phyloP scores from a whole-genome alignment of 2,888 invertebrate species.

The Drosophila sordidula region DNA sequence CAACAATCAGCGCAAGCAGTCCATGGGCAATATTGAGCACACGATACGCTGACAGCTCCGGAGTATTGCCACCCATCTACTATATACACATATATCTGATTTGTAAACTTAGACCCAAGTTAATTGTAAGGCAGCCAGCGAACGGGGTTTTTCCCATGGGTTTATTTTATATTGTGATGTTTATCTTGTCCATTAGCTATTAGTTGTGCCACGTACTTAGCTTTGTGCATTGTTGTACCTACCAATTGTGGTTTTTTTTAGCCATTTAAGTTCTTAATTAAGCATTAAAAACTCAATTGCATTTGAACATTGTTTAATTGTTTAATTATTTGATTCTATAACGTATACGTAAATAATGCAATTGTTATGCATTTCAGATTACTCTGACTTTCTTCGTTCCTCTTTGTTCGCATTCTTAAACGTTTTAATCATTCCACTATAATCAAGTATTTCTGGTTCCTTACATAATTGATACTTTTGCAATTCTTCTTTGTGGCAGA shows the following conservation, averaged over 20 bases:
- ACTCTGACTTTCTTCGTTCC: background rate
- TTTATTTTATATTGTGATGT: slow-evolving; percentile 56
- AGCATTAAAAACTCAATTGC: slow-evolving; percentile 35
- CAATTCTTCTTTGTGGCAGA: too few relatives aligned
- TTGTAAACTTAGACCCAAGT: slow-evolving; percentile 18
- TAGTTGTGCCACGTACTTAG: slow-evolving; percentile 74
- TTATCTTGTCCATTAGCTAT: slow-evolving; percentile 76
- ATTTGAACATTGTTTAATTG: slow-evolving; percentile 4
- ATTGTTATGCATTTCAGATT: background rate
- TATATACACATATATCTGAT: slow-evolving; percentile 8
- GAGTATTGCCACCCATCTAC: background rate
- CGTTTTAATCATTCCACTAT: too few relatives aligned
- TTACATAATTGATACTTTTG: too few relatives aligned
- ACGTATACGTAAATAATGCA: background rate
- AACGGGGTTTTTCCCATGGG: slow-evolving; percentile 15
- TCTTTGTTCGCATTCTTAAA: slow-evolving; percentile 11
- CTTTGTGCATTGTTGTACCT: slow-evolving; percentile 55
- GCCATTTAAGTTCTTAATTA: slow-evolving; percentile 15
- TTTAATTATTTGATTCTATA: background rate
- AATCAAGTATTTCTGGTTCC: too few relatives aligned
- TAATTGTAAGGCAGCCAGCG: slow-evolving; percentile 8
- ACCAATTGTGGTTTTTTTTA: slow-evolving; percentile 28
- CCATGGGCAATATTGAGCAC: slow-evolving; percentile 82
- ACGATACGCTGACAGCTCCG: slow-evolving; percentile 47
- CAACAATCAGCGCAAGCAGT: slow-evolving; percentile 86